Evolutionary conservation across 1,140 invertebrate species (phyloP).

Genomic region (Aethina tumida): DNA sequence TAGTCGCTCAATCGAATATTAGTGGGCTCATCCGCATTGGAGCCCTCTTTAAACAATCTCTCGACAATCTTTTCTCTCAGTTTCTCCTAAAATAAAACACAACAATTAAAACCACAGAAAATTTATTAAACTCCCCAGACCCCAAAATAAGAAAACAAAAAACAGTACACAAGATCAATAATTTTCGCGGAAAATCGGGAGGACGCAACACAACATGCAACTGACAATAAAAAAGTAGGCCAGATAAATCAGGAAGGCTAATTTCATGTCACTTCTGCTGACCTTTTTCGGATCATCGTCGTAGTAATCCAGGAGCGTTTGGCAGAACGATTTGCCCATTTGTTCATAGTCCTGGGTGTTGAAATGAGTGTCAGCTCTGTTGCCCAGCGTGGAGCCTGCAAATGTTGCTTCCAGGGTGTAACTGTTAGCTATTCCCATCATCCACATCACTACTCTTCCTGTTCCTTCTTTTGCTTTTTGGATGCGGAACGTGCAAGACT

Average conservation of each 20-base stretch:
- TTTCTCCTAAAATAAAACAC: conserved; percentile 48
- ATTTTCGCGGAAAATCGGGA: neutral
- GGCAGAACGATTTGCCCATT: conserved; percentile 82
- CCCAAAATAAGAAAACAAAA: neutral
- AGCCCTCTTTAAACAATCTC: conserved; percentile 69
- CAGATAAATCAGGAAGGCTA: neutral
- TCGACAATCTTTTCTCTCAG: conserved; percentile 69
- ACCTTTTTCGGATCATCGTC: conserved; percentile 81
- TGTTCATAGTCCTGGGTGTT: conserved; percentile 68
- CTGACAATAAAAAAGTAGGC: neutral
- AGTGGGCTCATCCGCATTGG: conserved; percentile 75
- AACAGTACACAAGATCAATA: too few species aligned
- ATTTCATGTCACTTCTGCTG: too few species aligned
- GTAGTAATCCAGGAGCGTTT: conserved; percentile 83
- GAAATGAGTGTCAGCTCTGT: conserved; percentile 80
- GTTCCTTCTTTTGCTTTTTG: conserved; percentile 90
- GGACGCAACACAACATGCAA: too few species aligned
- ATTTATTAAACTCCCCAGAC: neutral
- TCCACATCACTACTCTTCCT: conserved; percentile 85
- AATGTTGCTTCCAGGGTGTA: conserved; percentile 93
- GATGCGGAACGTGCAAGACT: conserved; percentile 87
- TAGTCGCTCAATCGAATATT: conserved; percentile 78
- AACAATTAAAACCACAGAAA: conserved; percentile 11
- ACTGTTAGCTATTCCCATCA: conserved; percentile 86
- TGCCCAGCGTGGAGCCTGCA: conserved; percentile 72